A percentile compares a stretch with the other conserved stretches of the same genome.
These are phyloP conservation scores for Drosophila gaucha DNA, from an alignment of 2,888 invertebrate genomes.

Conservation along the genomic window DNA sequence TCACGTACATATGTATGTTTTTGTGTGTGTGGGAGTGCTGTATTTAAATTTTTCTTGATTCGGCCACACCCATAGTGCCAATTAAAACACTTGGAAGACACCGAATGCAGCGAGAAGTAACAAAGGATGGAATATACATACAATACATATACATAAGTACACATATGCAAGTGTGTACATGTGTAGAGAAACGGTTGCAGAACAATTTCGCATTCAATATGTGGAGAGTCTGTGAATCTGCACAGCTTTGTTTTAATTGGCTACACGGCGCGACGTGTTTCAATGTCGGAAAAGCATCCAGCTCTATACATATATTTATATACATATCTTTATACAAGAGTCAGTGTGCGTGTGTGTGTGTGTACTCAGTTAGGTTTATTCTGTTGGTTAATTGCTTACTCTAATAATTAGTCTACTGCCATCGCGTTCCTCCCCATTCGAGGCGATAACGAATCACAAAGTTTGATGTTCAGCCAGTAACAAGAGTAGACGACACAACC, in stretches of 20 bases:
- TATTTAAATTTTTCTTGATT: conserved; percentile 25
- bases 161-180: background rate
- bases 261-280: background rate
- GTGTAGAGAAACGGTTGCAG: background rate
- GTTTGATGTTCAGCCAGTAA: conserved; percentile 57
- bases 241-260: conserved; percentile 54
- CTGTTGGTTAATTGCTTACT: conserved; percentile 42
- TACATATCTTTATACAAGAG: background rate
- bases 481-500: conserved; percentile 27
- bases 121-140: background rate
- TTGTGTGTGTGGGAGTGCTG: conserved; percentile 2
- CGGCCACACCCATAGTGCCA: conserved; percentile 37
- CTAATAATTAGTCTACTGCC: conserved; percentile 47
- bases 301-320: background rate
- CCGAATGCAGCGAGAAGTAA: conserved; percentile 3
- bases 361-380: conserved; percentile 8
- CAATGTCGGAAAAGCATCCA: background rate
- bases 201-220: conserved; percentile 1
- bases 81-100: conserved; percentile 27
- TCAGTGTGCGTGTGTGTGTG: background rate
- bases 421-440: conserved; percentile 37
- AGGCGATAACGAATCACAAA: conserved; percentile 61
- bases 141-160: background rate
- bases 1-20: background rate
- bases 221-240: background rate